These are phyloP conservation scores for Strongylocentrotus purpuratus DNA, from an alignment of 35 echinoderm and acorn worm genomes.

Conservation along the genomic window DNA sequence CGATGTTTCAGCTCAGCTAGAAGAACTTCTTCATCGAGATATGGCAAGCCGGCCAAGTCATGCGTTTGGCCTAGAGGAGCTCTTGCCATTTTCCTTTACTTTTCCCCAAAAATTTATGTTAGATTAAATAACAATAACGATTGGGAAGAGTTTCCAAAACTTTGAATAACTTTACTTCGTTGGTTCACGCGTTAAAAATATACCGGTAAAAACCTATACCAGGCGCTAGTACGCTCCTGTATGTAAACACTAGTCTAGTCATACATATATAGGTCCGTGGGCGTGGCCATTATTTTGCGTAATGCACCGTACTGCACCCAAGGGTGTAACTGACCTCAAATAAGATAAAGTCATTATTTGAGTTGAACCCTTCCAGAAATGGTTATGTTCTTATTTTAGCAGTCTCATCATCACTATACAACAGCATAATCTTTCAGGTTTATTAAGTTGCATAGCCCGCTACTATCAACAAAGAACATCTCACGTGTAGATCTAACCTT, in stretches of 20 bases:
- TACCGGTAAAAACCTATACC: too few relatives aligned
- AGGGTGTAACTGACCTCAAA: background rate
- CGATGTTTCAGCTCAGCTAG: slow-evolving; percentile 79
- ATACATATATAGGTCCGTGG: background rate
- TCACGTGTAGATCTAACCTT: too few relatives aligned
- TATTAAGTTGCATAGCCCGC: too few relatives aligned
- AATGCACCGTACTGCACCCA: background rate
- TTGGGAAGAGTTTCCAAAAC: background rate
- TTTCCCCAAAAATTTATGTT: background rate
- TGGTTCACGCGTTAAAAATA: too few relatives aligned
- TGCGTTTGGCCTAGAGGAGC: slow-evolving; percentile 65
- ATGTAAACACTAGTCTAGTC: too few relatives aligned
- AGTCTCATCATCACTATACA: too few relatives aligned
- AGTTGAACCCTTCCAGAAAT: too few relatives aligned
- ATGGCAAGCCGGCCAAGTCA: slow-evolving; percentile 76
- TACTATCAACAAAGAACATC: too few relatives aligned
- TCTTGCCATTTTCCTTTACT: background rate
- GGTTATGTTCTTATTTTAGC: too few relatives aligned
- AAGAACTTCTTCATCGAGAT: slow-evolving; percentile 80
- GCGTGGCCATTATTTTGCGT: background rate
- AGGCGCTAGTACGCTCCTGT: too few relatives aligned
- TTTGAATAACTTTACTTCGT: background rate
- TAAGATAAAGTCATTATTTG: background rate
- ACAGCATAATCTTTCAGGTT: too few relatives aligned
- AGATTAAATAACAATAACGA: background rate